These are phyloP conservation scores for Erethizon dorsatum DNA, from an alignment of 2,797 vertebrate species.

Conservation along the genomic window DNA sequence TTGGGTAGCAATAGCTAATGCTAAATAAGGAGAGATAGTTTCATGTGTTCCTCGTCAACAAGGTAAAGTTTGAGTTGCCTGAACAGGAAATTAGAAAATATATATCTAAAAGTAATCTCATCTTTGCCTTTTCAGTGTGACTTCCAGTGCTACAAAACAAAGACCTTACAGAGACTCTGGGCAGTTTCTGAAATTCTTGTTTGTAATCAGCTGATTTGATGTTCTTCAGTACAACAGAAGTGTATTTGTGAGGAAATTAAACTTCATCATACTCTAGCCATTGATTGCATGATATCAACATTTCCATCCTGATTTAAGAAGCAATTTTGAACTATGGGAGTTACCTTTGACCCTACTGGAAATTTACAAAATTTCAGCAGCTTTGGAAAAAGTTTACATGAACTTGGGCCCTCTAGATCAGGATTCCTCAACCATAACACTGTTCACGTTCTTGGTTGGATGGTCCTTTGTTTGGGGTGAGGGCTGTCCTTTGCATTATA, in stretches of 20 bases:
- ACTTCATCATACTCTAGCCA: slow-evolving; percentile 17
- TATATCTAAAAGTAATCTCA: slow-evolving; percentile 73
- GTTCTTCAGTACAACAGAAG: slow-evolving; percentile 61
- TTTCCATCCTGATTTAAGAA: slow-evolving; percentile 50
- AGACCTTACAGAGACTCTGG: slow-evolving; percentile 16
- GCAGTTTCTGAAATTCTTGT: slow-evolving; percentile 51
- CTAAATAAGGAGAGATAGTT: slow-evolving; percentile 48
- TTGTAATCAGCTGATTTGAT: slow-evolving; percentile 59
- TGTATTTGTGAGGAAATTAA: slow-evolving; percentile 81
- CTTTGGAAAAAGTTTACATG: slow-evolving; percentile 46
- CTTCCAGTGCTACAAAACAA: slow-evolving; percentile 50
- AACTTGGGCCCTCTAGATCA: background rate
- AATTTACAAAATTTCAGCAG: slow-evolving; percentile 38
- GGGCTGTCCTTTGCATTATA: background rate
- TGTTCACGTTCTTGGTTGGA: slow-evolving; percentile 15
- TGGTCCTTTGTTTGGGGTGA: background rate
- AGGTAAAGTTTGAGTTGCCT: slow-evolving; percentile 32
- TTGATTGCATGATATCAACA: background rate
- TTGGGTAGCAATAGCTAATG: background rate
- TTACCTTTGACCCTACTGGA: slow-evolving; percentile 43
- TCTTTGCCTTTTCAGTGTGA: slow-evolving; percentile 68
- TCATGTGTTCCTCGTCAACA: slow-evolving; percentile 49
- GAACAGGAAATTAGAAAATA: slow-evolving; percentile 83
- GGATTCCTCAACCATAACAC: background rate
- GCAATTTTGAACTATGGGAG: slow-evolving; percentile 31